Base-by-base conservation (phyloP, 1,140 invertebrate species). In the Dryas iulia region DNA sequence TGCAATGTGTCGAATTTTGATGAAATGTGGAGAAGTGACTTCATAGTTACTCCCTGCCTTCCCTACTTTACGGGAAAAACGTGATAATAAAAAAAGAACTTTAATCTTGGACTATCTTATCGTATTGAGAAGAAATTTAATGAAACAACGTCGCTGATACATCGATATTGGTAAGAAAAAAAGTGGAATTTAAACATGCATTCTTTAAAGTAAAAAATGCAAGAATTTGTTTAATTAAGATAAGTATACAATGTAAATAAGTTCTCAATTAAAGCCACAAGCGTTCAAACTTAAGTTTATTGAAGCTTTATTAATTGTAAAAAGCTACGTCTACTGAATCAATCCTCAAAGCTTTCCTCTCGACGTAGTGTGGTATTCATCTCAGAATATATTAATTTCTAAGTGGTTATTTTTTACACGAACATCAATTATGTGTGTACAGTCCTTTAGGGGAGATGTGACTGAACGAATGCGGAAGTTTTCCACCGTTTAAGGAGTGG, bases 381-480 rank as follows among this genome's bases (percentile, higher is more conserved):
- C 18, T 47, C 18, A 21, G 39, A 21, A 47, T 47, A 21, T 47
- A 47, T 47, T 47, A 47, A 47, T 47, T 47, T 47, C 39, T 47
- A 47, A 56, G 24, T 14, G 23, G n/a, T n/a, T n/a, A 7, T 25
- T 56, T 56, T 56, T 56, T 33, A 56, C 18, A 54, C 52, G 26
- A 4, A 33, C 28, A 28, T 28, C 25, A 7, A 18, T 26, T 14
- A 58, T 11, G 68, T 65, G 59, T 64, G 53, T 53, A 28, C 59
- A 12, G 2, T 1, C 54, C 24, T 54, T 58, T 47, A 39, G 12
- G 6, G 25, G 26, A 69, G 59, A 58, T 61, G 58, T 60, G 52
- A 67, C 39, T 66, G 65, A 62, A 69, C 66, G 63, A 75, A 75
- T 59, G 69, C 73, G 73, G 73, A 75, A 75, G 73, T 59, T 59